phyloP scores from a whole-genome alignment of 2,113 vertebrate genomes.

The Atractosteus spatula region DNA sequence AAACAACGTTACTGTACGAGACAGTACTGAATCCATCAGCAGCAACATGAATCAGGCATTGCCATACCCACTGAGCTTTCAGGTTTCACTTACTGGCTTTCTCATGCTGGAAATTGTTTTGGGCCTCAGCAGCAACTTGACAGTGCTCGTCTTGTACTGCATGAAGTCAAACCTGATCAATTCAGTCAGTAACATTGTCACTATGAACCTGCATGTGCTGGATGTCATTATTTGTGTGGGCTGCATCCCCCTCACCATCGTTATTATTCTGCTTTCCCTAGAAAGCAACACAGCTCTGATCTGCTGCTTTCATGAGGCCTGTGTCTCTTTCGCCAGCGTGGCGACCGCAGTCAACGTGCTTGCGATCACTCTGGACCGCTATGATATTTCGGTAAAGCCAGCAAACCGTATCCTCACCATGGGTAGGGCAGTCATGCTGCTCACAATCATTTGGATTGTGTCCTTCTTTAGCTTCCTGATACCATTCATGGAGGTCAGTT shows the following conservation, averaged over 20 bases:
- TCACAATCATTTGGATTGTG: conserved; percentile 90
- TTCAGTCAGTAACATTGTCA: conserved; percentile 98
- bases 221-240: conserved; percentile 94
- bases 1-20: conserved; percentile 91
- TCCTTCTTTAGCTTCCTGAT: conserved; percentile 93
- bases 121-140: conserved; percentile 97
- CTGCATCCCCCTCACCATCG: conserved; percentile 94
- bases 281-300: conserved; percentile 88
- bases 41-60: conserved; percentile 82
- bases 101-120: conserved; percentile 95
- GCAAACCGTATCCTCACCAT: conserved; percentile 95
- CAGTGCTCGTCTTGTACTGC: conserved; percentile 96
- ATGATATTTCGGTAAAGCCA: conserved; percentile 96
- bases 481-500: conserved; percentile 94
- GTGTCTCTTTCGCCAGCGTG: conserved; percentile 95
- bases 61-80: conserved; percentile 90
- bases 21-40: conserved; percentile 83
- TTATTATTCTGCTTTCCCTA: conserved; percentile 87
- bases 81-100: conserved; percentile 93
- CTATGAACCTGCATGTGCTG: conserved; percentile 96
- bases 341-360: conserved; percentile 96
- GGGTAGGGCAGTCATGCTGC: conserved; percentile 86
- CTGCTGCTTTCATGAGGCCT: conserved; percentile 97
- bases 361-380: conserved; percentile 93
- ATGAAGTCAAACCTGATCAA: conserved; percentile 99